Percentiles rank a stretch among this genome's conserved stretches.
Conservation (phyloP, 2,797 vertebrate species). For the Tachyglossus aculeatus region DNA sequence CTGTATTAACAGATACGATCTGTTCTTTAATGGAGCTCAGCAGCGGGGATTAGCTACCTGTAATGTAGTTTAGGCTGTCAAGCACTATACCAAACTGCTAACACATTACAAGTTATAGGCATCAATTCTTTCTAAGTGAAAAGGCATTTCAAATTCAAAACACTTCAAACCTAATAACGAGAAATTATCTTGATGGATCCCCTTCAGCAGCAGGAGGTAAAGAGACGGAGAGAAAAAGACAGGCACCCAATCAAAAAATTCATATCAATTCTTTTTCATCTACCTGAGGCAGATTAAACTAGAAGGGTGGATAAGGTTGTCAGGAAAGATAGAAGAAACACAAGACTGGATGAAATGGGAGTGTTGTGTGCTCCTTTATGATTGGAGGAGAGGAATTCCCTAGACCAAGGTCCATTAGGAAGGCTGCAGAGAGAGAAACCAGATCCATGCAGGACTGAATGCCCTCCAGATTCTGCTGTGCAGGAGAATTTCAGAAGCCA, state of each 20-base stretch:
- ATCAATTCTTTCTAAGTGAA: constrained; percentile 78
- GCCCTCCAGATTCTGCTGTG: too few relatives aligned
- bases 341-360: constrained; percentile 15
- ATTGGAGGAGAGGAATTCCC: constrained; percentile 11
- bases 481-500: too few relatives aligned
- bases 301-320: constrained; percentile 37
- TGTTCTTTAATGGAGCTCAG: constrained; percentile 78
- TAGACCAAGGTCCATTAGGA: neutral
- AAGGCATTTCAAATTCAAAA: constrained; percentile 79
- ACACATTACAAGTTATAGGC: constrained; percentile 73
- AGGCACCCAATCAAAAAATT: constrained; percentile 65
- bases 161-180: constrained; percentile 75
- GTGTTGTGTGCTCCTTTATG: constrained; percentile 16
- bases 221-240: constrained; percentile 59
- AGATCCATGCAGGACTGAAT: too few relatives aligned
- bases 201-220: constrained; percentile 57
- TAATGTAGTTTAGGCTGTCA: constrained; percentile 76
- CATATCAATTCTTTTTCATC: constrained; percentile 46
- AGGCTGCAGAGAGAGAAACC: too few relatives aligned
- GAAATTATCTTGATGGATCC: constrained; percentile 78
- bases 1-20: constrained; percentile 78
- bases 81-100: constrained; percentile 61
- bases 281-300: constrained; percentile 50
- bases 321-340: constrained; percentile 35
- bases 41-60: constrained; percentile 74